Evolutionary conservation across 2,113 vertebrate genomes (phyloP), one percentile per base, ranked within the genome.

Genomic region (Myiozetetes cayanensis): DNA sequence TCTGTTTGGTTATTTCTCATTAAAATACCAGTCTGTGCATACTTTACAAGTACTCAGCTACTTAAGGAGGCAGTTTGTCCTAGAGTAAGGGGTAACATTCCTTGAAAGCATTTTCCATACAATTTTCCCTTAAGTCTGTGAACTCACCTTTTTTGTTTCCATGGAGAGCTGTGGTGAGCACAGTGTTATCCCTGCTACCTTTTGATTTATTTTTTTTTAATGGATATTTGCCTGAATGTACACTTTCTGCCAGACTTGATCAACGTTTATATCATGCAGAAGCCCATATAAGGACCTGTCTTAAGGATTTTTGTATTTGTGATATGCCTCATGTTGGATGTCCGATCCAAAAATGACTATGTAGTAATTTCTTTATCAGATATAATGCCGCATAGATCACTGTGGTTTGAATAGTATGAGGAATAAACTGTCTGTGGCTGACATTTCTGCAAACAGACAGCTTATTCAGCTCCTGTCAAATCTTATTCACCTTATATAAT

Each of bases 301-400:
- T 47, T 91, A 52, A 70, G 78, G 79, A 59, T 83, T 90, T 92
- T 56, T 78, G 19, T 73, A 33, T 73, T 70, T 87, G 28, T 41
- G 30, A 81, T 68, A 58, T 68, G 46, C 50, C 30, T 90, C 7
- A 3, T 47, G 46, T 81, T 84, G 90, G 55, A 71, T 46, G 67
- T 55, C 62, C 71, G 85, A 80, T 93, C 67, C 17, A 81, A 87
- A 94, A 93, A 62, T 63, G 22, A 47, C 59, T 73, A 25, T 50
- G 65, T 55, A 89, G 84, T 78, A n/a, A 89, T 97, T 63, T 83
- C 67, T 90, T 83, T 91, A 93, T 96, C 92, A 96, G 94, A 92
- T 91, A 31, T 13, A 74, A 15, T 43, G 76, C 76, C 92, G 52
- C 43, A 35, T 8, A 43, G 79, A 91, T 71, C 18, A 4, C 63